phyloP scores from a whole-genome alignment of 2,888 invertebrate genomes.

The Teleogryllus oceanicus region DNA sequence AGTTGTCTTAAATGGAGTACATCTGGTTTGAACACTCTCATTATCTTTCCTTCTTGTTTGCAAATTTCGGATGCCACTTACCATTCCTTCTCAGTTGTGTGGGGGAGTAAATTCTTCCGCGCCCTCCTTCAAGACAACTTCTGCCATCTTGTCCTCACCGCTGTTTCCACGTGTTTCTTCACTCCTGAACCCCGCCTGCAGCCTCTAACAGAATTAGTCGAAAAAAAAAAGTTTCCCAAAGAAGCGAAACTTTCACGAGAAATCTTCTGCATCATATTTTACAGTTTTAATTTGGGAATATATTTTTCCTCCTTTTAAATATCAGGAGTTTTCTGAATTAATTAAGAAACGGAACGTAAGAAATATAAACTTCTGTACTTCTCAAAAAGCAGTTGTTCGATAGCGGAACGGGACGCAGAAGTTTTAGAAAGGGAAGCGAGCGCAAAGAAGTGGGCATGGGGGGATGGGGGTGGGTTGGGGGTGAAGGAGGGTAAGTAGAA shows the following conservation, averaged over 20 bases:
- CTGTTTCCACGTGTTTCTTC: neutral
- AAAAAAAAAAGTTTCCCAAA: neutral
- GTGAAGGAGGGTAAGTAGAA: neutral
- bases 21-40: too few relatives aligned
- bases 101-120: too few relatives aligned
- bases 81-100: neutral
- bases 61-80: neutral
- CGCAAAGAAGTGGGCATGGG: neutral
- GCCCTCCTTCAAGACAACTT: neutral
- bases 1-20: too few relatives aligned
- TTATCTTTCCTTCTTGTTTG: neutral
- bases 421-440: neutral
- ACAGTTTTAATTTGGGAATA: slow-evolving; percentile 18
- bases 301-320: slow-evolving; percentile 3
- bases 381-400: neutral
- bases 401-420: neutral
- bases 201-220: slow-evolving; percentile 6
- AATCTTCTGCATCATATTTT: slow-evolving; percentile 7
- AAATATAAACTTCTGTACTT: slow-evolving; percentile 18
- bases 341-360: slow-evolving; percentile 18
- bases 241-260: neutral
- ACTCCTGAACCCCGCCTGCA: neutral
- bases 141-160: neutral
- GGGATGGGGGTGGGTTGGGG: neutral
- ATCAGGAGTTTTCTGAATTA: slow-evolving; percentile 10